Conservation (phyloP, 2,113 vertebrate genomes). For the Centropus unirufus region DNA sequence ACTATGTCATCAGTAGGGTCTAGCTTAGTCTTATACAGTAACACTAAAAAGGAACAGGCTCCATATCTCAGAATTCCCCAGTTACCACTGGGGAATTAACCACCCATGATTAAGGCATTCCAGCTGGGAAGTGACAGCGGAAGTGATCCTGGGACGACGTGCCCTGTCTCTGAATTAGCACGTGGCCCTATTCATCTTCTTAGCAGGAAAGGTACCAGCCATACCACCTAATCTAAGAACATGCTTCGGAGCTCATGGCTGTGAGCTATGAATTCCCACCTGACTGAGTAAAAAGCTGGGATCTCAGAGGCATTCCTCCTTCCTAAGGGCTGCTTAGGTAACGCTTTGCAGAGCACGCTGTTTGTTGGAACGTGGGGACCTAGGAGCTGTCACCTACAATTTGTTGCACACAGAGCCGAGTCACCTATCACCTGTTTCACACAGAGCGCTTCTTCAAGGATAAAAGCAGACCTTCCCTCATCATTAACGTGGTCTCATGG, state of each 20-base stretch:
- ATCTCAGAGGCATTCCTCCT: background rate
- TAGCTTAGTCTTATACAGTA: background rate
- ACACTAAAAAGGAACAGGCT: background rate
- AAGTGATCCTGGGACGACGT: background rate
- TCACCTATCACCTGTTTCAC: background rate
- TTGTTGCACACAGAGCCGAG: background rate
- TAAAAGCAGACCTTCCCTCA: background rate
- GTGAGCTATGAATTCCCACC: background rate
- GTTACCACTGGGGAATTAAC: background rate
- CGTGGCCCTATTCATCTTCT: background rate
- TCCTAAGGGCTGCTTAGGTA: background rate
- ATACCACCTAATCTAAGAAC: background rate
- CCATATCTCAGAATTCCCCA: background rate
- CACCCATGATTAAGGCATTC: background rate
- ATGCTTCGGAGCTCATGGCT: background rate
- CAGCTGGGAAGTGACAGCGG: background rate
- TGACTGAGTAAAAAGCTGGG: background rate
- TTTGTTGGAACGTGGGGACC: background rate
- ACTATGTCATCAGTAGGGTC: background rate
- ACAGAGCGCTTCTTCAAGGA: background rate
- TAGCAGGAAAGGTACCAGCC: background rate
- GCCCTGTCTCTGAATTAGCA: background rate
- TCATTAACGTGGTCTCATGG: background rate
- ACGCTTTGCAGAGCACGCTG: rapidly evolving
- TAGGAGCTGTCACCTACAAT: background rate